Evolutionary conservation across 1,140 invertebrate genomes (phyloP).

Genomic region (Lucilia sericata): DNA sequence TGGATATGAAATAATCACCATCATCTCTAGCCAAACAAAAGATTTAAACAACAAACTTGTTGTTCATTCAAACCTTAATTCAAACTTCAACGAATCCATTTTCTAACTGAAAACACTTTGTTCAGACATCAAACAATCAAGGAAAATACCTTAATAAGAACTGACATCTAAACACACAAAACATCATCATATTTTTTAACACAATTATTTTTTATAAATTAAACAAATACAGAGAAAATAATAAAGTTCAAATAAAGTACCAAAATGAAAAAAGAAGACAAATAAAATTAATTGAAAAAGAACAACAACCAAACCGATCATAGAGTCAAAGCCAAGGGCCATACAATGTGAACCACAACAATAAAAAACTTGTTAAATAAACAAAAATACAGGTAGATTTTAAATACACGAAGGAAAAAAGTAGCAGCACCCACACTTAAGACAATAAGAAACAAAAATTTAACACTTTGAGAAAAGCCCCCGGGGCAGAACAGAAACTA

Average conservation of each 20-base stretch:
- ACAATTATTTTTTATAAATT: not conserved
- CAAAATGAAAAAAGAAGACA: not conserved
- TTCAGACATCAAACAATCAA: not conserved
- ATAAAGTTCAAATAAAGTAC: not conserved
- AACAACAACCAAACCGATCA: not conserved
- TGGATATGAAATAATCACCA: too few relatives aligned
- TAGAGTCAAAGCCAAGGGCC: too few relatives aligned
- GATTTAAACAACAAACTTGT: conserved; percentile 33
- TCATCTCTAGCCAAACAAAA: conserved; percentile 12
- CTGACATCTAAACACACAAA: not conserved
- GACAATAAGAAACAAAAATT: not conserved
- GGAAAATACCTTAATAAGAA: not conserved
- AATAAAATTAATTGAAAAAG: conserved; percentile 6
- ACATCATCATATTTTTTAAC: not conserved
- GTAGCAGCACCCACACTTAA: not conserved
- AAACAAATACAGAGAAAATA: not conserved
- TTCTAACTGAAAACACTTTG: not conserved
- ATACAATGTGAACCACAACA: too few relatives aligned
- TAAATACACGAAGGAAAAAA: not conserved
- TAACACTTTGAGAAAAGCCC: not conserved
- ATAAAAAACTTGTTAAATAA: too few relatives aligned
- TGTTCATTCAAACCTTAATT: not conserved
- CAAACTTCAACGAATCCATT: not conserved
- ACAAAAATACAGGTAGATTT: too few relatives aligned
- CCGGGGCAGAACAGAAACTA: not conserved